phyloP scores from a whole-genome alignment of 2,888 invertebrate genomes.

The Drosophila affinis region DNA sequence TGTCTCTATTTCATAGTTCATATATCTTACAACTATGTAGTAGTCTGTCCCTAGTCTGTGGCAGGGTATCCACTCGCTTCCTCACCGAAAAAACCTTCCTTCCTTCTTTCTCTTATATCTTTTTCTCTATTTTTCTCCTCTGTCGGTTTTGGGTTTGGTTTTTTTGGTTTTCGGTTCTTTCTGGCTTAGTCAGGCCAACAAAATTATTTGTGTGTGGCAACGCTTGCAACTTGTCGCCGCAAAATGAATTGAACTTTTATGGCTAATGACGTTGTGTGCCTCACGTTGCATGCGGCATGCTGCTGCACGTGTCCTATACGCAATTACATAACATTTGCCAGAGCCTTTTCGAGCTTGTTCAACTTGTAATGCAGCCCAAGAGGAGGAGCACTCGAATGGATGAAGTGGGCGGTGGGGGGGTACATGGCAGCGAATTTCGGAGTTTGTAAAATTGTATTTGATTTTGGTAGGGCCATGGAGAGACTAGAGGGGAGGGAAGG shows the following conservation, averaged over 20 bases:
- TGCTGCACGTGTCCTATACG: slow-evolving; percentile 71
- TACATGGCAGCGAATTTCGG: slow-evolving; percentile 7
- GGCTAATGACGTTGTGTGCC: slow-evolving; percentile 46
- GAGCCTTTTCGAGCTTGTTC: slow-evolving; percentile 15
- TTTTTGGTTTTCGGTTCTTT: neutral
- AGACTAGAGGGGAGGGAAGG: neutral
- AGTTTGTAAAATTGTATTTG: slow-evolving; percentile 12
- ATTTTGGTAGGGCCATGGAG: neutral
- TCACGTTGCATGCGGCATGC: slow-evolving; percentile 51
- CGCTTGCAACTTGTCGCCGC: slow-evolving; percentile 61
- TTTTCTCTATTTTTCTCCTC: slow-evolving; percentile 3
- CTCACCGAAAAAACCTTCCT: too few species aligned
- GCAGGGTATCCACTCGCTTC: neutral
- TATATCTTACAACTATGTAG: too few species aligned
- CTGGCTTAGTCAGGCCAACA: slow-evolving; percentile 46
- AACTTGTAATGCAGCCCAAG: slow-evolving; percentile 36
- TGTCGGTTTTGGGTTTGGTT: slow-evolving; percentile 9
- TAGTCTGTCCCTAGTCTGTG: too few species aligned
- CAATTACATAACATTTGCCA: slow-evolving; percentile 61
- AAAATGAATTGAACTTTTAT: slow-evolving; percentile 71
- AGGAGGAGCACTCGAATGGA: neutral
- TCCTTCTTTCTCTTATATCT: neutral
- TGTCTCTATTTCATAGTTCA: too few species aligned
- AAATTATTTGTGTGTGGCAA: slow-evolving; percentile 57
- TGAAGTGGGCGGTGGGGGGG: neutral